Base-by-base conservation (phyloP, 2,888 invertebrate genomes). In the Nomada flava region DNA sequence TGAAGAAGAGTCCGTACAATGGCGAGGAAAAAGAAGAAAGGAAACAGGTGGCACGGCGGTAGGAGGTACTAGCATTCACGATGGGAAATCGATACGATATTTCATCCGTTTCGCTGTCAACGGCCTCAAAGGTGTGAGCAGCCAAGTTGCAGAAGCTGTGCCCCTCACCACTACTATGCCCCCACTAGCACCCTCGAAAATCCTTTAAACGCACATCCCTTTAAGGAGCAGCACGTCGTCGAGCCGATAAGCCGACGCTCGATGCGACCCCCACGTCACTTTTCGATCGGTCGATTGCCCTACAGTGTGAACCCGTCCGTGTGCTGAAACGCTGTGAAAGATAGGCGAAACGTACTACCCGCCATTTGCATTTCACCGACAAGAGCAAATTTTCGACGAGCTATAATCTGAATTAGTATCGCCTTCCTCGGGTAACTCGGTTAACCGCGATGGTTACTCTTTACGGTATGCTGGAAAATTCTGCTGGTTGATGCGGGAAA, bases 71-170 rank as follows among this genome's bases (percentile, higher is more conserved):
- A 87, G 84, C 82, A 86, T 85, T 86, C 73, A 59, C 77, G 88
- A 91, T 92, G 90, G 90, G 85, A 92, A 91, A 92, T 91, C 91
- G 91, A 92, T 91, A 87, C 89, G 83, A 90, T 90, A 90, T 91
- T 91, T 90, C 90, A 90, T 91, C 90, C 90, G 88, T 90, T 91
- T 89, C 84, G 70, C 86, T 87, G 88, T 86, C 88, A 89, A 88
- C 88, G 78, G 79, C 81, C 71, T 82, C 67, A 77, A 73, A 86
- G 81, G 76, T 82, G 76, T 76, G 76, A 86, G 83, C 78, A 71
- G 77, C 79, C 69, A 70, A 77, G 79, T 75, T 77, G 76, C 80
- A 71, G 74, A 71, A 57, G 73, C 78, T 78, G 70, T 69, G 62
- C 47, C 62, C 63, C 64, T 20, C 63, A 65, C 68, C 71, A 71